Conservation (phyloP, 2,797 vertebrate genomes). For the Chelonia mydas region DNA sequence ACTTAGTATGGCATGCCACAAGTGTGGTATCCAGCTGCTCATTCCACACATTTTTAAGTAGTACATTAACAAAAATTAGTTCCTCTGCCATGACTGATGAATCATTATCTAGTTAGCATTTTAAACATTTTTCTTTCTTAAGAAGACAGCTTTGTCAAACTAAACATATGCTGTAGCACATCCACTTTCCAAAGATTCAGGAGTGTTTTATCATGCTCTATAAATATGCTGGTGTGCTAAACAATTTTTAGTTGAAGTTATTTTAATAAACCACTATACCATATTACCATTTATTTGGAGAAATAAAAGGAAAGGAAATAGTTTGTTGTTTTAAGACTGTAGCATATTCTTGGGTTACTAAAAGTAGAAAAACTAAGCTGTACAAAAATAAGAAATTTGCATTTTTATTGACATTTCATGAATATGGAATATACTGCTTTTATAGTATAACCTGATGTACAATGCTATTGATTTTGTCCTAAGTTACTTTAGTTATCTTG, state of each 20-base stretch:
- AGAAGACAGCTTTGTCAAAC: neutral
- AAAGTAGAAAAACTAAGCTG: constrained; percentile 13
- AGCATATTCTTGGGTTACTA: neutral
- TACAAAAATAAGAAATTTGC: neutral
- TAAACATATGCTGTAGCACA: constrained; percentile 35
- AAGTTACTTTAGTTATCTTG: constrained; percentile 44
- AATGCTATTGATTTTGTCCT: neutral
- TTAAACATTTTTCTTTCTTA: neutral
- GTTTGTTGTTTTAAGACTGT: neutral
- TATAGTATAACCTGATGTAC: neutral
- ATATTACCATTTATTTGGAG: constrained; percentile 44
- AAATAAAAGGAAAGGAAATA: neutral
- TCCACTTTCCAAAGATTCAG: constrained; percentile 39
- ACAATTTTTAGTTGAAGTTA: neutral
- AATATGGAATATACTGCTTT: constrained; percentile 25
- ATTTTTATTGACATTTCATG: constrained; percentile 18
- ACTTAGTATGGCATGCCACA: constrained; percentile 68
- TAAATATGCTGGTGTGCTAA: constrained; percentile 56
- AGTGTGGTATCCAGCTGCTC: constrained; percentile 75
- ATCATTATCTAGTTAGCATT: constrained; percentile 57
- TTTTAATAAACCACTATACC: constrained; percentile 31
- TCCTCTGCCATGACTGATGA: constrained; percentile 63
- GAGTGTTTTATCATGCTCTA: constrained; percentile 40
- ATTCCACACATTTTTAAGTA: constrained; percentile 76
- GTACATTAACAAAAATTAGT: constrained; percentile 67